Evolutionary conservation across 2,113 vertebrate genomes (phyloP), one percentile per base, ranked within the genome.

Genomic region (Aptenodytes forsteri): DNA sequence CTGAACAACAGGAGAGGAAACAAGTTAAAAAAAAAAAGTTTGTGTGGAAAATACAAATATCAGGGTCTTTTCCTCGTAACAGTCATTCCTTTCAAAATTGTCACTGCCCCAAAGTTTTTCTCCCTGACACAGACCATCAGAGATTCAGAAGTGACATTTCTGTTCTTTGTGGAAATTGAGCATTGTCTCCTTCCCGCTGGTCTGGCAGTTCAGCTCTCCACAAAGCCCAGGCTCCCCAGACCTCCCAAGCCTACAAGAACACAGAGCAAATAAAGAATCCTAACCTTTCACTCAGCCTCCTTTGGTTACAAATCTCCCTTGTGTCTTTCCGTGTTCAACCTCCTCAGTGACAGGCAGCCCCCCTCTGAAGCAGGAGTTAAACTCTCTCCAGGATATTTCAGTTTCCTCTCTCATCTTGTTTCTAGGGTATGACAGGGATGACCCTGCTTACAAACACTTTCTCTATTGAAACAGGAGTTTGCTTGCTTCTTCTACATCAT

Each of bases 361-460:
- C 47, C 27, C 64, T 67, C 67, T 14, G 32, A 64, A 66, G 86
- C 80, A 89, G 79, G 42, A 80, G 42, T 64, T 75, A 42, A 89
- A 52, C 32, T 81, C 90, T 79, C 20, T 10, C 54, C 78, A 77
- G 87, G 73, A 70, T 79, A 76, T 79, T 86, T 73, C 87, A 82
- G 47, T 49, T 83, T 95, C 73, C 80, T 71, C 86, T 82, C 66
- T 76, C 46, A 49, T 89, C 66, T 92, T 26, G 22, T 72, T 84
- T 65, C 66, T 59, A 50, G 36, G 26, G 22, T 46, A 71, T 40
- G 85, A 69, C 85, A 83, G 44, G 67, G 38, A 42, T 56, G 81
- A 76, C 36, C 38, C 81, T 89, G 77, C 54, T 96, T 46, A 71
- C 23, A 81, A 77, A 92, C 47, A 78, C 65, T 58, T 87, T 81